Percentiles rank a stretch among this genome's conserved stretches.
Conservation (phyloP, 2,888 invertebrate species). For the Brachynemurus nebulosus region DNA sequence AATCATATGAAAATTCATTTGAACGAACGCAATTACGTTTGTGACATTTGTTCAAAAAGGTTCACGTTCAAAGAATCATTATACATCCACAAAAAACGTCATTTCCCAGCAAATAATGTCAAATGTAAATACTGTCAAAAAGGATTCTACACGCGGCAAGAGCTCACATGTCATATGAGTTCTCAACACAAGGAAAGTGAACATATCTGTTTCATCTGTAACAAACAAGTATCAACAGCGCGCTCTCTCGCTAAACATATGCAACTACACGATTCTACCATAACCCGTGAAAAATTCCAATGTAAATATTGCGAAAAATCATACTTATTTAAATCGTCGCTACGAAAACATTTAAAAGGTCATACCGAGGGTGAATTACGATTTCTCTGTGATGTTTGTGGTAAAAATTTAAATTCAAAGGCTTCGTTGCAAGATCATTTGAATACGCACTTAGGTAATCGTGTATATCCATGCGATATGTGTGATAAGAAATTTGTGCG, state of each 20-base stretch:
- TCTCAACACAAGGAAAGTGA: neutral
- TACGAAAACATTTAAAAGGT: conserved; percentile 13
- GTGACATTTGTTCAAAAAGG: conserved; percentile 9
- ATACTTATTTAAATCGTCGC: conserved; percentile 15
- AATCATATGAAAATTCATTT: conserved; percentile 20
- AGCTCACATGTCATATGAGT: neutral
- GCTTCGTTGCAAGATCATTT: conserved; percentile 21
- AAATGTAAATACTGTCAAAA: neutral
- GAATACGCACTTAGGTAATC: neutral
- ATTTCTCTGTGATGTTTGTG: neutral
- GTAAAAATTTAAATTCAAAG: neutral
- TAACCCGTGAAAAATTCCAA: neutral
- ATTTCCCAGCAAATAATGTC: neutral
- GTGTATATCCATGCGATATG: neutral
- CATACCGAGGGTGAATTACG: neutral
- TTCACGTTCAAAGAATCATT: conserved; percentile 1
- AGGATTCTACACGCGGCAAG: neutral
- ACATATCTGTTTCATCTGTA: neutral
- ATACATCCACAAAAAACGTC: neutral
- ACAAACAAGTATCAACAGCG: neutral
- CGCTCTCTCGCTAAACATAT: neutral
- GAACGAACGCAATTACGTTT: conserved; percentile 35
- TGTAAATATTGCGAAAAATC: conserved; percentile 9
- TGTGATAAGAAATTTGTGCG: conserved; percentile 3
- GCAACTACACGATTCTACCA: neutral